phyloP scores from a whole-genome alignment of 2,888 invertebrate species.

The Conomelus anceps region DNA sequence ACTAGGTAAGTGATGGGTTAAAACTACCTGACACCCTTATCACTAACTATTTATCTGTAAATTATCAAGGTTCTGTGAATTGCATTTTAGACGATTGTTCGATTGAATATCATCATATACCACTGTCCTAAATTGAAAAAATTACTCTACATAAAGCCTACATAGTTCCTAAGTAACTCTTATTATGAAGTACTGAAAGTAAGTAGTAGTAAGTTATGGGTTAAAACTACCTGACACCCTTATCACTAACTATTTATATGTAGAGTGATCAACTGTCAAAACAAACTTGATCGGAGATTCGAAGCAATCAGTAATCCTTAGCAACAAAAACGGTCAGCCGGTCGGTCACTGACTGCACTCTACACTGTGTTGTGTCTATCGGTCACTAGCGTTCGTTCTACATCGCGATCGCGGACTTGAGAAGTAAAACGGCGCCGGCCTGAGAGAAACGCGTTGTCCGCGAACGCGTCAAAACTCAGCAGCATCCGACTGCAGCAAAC shows the following conservation, averaged over 20 bases:
- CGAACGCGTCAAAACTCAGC: background rate
- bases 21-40: too few relatives aligned
- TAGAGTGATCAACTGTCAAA: background rate
- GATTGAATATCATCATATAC: too few relatives aligned
- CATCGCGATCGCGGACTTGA: background rate
- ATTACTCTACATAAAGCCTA: too few relatives aligned
- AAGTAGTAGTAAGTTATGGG: background rate
- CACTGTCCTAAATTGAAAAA: too few relatives aligned
- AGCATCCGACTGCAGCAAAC: background rate
- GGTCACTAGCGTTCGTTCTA: background rate
- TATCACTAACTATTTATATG: background rate
- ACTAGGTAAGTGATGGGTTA: background rate
- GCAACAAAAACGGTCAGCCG: background rate
- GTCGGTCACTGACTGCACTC: background rate
- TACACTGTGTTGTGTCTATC: background rate
- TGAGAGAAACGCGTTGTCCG: too few relatives aligned
- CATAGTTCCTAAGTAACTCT: too few relatives aligned
- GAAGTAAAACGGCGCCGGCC: background rate
- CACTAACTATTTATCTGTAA: too few relatives aligned
- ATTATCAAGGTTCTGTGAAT: too few relatives aligned
- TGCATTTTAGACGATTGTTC: too few relatives aligned
- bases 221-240: background rate
- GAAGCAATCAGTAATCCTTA: background rate
- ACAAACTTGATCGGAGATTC: background rate
- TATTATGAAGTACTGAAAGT: too few relatives aligned